phyloP scores from a whole-genome alignment of 2,888 invertebrate species.

The Napeogenes inachia region DNA sequence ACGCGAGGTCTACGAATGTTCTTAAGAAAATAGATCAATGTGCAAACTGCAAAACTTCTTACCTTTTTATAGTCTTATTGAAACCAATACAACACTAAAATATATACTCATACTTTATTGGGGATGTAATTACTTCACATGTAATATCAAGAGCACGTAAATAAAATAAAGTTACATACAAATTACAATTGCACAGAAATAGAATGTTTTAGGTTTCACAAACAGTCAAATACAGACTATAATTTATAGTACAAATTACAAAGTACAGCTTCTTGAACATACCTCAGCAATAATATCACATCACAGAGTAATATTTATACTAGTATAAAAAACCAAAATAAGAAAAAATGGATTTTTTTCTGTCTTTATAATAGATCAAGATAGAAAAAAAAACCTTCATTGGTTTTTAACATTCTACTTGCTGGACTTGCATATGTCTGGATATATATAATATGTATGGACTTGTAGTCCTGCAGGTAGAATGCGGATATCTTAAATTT shows the following conservation, averaged over 20 bases:
- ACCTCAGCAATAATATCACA: no score
- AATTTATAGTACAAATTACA: not conserved
- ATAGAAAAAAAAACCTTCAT: no score
- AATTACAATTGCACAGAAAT: not conserved
- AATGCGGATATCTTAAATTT: no score
- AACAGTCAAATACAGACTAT: not conserved
- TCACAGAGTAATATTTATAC: no score
- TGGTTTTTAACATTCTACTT: no score
- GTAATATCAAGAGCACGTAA: not conserved
- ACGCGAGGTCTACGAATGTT: not conserved
- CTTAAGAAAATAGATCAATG: constrained; percentile 6
- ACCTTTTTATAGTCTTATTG: not conserved
- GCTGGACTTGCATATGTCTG: no score
- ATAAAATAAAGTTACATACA: not conserved
- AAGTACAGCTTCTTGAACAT: no score
- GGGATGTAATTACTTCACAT: not conserved
- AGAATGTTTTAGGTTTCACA: constrained; percentile 3
- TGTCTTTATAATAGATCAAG: no score
- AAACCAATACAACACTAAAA: not conserved
- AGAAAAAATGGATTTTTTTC: no score
- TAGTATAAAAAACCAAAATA: no score
- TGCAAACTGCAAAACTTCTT: not conserved
- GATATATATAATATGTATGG: no score
- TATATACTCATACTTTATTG: not conserved
- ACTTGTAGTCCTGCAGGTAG: no score